A percentile compares a stretch with the other conserved stretches of the same genome.
phyloP scores from a whole-genome alignment of 2,797 vertebrate genomes.

The Rhyacichthys aspro region DNA sequence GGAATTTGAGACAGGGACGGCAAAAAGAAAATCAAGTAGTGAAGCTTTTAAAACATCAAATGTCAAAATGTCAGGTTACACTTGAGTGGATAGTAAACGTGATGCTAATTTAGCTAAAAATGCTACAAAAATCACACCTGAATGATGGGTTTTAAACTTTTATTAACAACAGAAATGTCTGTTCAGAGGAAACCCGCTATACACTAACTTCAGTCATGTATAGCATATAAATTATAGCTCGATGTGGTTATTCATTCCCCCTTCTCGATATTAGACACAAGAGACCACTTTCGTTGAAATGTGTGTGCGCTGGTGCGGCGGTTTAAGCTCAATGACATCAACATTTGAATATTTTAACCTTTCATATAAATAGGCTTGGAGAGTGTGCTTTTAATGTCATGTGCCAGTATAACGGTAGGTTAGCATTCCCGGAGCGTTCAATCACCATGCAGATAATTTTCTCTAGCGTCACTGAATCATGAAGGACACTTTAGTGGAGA shows the following conservation, averaged over 20 bases:
- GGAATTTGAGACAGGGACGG: too few relatives aligned
- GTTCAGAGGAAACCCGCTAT: constrained; percentile 21
- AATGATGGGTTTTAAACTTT: constrained; percentile 16
- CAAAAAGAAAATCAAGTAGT: too few relatives aligned
- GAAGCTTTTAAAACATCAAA: too few relatives aligned
- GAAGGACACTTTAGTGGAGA: constrained; percentile 77
- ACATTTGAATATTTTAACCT: constrained; percentile 63
- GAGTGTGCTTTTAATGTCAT: constrained; percentile 52
- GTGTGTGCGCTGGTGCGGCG: constrained; percentile 17
- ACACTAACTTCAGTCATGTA: constrained; percentile 14
- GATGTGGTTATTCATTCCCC: constrained; percentile 27
- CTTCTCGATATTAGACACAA: constrained; percentile 23
- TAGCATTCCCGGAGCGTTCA: constrained; percentile 68
- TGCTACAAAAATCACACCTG: neutral
- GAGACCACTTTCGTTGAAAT: constrained; percentile 25
- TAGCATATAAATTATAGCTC: constrained; percentile 30
- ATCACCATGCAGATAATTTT: constrained; percentile 74
- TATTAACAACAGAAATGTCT: constrained; percentile 51
- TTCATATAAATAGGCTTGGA: constrained; percentile 46
- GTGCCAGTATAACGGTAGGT: constrained; percentile 48
- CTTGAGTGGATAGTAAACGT: neutral
- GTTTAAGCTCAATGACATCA: constrained; percentile 45
- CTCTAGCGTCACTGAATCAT: constrained; percentile 70
- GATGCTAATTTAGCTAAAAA: neutral
- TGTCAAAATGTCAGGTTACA: too few relatives aligned